These are phyloP conservation scores for Cephus runcator DNA, from an alignment of 2,888 invertebrate genomes.

Conservation along the genomic window DNA sequence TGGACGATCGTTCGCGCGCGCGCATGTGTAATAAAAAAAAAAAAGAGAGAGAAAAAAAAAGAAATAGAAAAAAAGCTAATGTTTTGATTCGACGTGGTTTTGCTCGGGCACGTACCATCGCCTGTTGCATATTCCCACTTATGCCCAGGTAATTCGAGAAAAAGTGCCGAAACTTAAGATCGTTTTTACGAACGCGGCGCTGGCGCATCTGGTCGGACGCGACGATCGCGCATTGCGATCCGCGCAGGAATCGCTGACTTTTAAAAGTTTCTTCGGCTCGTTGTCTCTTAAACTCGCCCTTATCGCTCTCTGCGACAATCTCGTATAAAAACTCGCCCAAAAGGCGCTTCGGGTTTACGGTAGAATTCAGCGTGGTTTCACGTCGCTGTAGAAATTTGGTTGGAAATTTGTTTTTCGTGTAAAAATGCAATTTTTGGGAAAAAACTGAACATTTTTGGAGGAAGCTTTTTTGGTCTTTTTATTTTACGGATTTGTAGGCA, in stretches of 20 bases:
- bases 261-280: conserved; percentile 18
- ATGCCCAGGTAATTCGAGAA: conserved; percentile 30
- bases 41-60: neutral
- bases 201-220: conserved; percentile 23
- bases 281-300: conserved; percentile 42
- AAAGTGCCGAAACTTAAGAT: conserved; percentile 35
- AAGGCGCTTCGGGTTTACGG: neutral
- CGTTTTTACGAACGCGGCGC: conserved; percentile 32
- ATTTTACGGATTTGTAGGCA: too few relatives aligned
- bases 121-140: neutral
- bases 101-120: neutral
- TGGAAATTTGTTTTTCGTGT: neutral
- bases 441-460: too few relatives aligned
- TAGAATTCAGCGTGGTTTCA: neutral
- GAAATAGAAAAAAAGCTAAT: conserved; percentile 27
- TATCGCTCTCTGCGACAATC: neutral
- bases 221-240: conserved; percentile 7
- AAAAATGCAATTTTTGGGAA: neutral
- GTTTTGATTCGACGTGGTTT: conserved; percentile 28
- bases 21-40: neutral
- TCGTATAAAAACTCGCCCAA: neutral
- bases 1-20: conserved; percentile 3
- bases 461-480: too few relatives aligned
- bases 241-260: conserved; percentile 28
- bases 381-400: neutral